Conservation (phyloP, 2,797 vertebrate genomes). For the Dallia pectoralis region DNA sequence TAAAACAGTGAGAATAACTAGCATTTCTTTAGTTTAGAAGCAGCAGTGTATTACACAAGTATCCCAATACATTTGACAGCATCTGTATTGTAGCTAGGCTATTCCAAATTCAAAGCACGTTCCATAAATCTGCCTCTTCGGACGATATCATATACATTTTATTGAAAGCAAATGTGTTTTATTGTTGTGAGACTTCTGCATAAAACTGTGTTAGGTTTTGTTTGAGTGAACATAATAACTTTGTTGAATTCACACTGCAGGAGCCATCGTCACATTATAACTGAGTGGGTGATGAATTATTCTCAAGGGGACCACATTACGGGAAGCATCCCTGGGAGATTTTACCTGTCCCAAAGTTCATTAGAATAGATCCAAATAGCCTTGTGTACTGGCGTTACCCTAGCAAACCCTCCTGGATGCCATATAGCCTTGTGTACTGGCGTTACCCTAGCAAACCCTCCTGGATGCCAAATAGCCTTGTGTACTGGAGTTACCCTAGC, state of each 20-base stretch:
- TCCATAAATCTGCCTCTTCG: background rate
- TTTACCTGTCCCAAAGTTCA: conserved; percentile 53
- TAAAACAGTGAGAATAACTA: no score
- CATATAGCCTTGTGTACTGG: conserved; percentile 49
- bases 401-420: conserved; percentile 51
- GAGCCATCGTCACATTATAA: conserved; percentile 52
- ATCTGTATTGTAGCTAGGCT: no score
- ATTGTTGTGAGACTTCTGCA: conserved; percentile 17
- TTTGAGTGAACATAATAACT: conserved; percentile 60
- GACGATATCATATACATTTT: background rate
- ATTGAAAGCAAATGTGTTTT: conserved; percentile 37
- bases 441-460: conserved; percentile 62
- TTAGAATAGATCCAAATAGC: conserved; percentile 33
- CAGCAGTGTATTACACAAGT: no score
- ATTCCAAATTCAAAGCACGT: no score
- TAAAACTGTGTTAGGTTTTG: conserved; percentile 48
- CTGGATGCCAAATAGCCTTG: conserved; percentile 26
- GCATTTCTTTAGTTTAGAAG: no score
- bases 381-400: conserved; percentile 65
- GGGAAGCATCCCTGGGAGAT: conserved; percentile 41
- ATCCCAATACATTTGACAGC: no score
- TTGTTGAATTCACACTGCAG: conserved; percentile 49
- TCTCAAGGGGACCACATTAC: conserved; percentile 33
- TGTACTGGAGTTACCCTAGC: conserved; percentile 65
- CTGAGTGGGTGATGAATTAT: conserved; percentile 62